phyloP scores from a whole-genome alignment of 2,113 vertebrate species.

The Myrmecobius fasciatus region DNA sequence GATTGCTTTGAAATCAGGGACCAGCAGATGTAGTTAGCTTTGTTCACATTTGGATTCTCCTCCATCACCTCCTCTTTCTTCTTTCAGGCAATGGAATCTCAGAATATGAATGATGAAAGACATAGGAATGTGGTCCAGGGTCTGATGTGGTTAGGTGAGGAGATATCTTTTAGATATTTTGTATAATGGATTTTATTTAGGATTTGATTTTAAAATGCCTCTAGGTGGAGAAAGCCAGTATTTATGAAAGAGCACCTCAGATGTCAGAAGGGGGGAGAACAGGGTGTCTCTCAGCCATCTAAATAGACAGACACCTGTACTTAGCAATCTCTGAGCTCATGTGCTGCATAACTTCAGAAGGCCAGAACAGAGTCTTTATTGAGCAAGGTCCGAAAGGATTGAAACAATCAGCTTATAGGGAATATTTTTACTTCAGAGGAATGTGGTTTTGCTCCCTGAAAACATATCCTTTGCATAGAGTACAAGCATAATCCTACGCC shows the following conservation, averaged over 20 bases:
- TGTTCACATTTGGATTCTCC: not conserved
- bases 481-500: conserved; percentile 81
- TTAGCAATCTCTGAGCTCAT: conserved; percentile 71
- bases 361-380: conserved; percentile 80
- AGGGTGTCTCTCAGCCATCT: conserved; percentile 56
- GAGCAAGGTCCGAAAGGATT: conserved; percentile 76
- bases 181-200: not conserved
- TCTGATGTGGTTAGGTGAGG: not conserved
- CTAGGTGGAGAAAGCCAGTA: not conserved
- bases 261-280: conserved; percentile 43
- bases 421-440: conserved; percentile 81
- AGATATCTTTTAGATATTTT: not conserved
- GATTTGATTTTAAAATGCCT: not conserved
- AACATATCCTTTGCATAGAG: conserved; percentile 80
- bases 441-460: conserved; percentile 82
- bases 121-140: not conserved
- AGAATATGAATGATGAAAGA: not conserved
- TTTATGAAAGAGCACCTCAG: conserved; percentile 45
- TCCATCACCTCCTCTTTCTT: not conserved
- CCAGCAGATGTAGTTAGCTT: not conserved
- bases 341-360: conserved; percentile 57
- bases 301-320: conserved; percentile 79
- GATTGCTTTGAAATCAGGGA: not conserved
- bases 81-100: not conserved
- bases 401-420: conserved; percentile 82